phyloP scores from a whole-genome alignment of 2,797 vertebrate genomes.

The Propithecus deckenii region DNA sequence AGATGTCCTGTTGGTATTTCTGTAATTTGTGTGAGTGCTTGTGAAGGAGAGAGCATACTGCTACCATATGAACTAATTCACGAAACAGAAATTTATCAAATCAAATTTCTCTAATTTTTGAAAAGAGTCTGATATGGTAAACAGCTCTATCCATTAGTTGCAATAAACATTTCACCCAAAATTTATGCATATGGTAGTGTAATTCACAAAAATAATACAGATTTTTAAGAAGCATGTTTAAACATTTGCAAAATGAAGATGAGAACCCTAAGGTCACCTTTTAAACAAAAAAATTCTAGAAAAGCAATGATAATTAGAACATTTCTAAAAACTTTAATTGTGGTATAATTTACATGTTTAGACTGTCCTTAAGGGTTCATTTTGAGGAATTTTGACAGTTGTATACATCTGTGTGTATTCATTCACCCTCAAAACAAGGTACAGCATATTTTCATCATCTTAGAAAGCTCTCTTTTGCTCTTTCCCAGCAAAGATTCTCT shows the following conservation, averaged over 20 bases:
- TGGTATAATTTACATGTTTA: not conserved
- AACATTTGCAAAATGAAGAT: conserved; percentile 9
- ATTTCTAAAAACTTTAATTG: not conserved
- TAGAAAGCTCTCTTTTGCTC: not conserved
- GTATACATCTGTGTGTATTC: not conserved
- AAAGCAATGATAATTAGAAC: not conserved
- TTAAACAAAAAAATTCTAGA: conserved; percentile 13
- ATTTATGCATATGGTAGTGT: not conserved
- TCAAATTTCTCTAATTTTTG: not conserved
- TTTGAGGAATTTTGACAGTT: not conserved
- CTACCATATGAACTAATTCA: not conserved
- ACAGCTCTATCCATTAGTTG: not conserved
- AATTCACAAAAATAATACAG: not conserved
- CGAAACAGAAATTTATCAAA: not conserved
- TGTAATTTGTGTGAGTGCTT: not conserved
- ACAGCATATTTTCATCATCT: not conserved
- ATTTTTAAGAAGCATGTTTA: conserved; percentile 34
- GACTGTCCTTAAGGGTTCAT: not conserved
- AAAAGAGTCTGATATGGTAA: not conserved
- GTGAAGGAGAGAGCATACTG: not conserved
- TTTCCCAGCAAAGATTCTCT: not conserved
- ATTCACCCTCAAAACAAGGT: not conserved
- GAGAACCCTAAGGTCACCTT: not conserved
- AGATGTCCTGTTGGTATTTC: not conserved
- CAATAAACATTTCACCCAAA: not conserved